These are phyloP conservation scores for Actinernus sp. DNA, from an alignment of 92 coral and sea anemone genomes.

Conservation along the genomic window DNA sequence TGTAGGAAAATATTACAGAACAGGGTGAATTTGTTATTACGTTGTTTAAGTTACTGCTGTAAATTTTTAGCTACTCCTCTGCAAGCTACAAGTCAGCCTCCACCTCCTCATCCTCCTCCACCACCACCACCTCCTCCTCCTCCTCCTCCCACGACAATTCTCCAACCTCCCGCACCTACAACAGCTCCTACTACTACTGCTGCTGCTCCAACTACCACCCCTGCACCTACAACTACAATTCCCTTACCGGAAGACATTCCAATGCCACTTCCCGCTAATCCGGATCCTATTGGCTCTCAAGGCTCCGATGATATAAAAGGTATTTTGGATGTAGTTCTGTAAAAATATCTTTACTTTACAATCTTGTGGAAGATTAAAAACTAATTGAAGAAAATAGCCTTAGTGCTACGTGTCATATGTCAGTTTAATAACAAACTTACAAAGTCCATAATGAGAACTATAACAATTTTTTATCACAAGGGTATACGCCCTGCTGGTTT, in stretches of 20 bases:
- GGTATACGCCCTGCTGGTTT: no score
- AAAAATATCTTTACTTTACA: no score
- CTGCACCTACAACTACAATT: constrained; percentile 20
- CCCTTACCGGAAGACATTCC: constrained; percentile 34
- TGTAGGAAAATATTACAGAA: no score
- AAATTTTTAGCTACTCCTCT: background rate
- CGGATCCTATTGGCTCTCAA: no score
- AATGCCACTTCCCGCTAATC: constrained; percentile 45
- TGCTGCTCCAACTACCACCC: constrained; percentile 27
- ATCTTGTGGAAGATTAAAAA: no score
- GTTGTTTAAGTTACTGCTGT: no score
- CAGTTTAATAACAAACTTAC: background rate
- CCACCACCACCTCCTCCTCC: constrained; percentile 19
- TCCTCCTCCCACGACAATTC: constrained; percentile 13
- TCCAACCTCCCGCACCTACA: constrained; percentile 9
- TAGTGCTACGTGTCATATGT: constrained; percentile 19
- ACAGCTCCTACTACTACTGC: no score
- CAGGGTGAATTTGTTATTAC: no score
- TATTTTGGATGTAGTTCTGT: no score
- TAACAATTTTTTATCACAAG: no score
- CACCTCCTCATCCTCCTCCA: constrained; percentile 14
- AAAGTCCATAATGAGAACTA: background rate
- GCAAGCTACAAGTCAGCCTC: background rate
- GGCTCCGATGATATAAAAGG: constrained; percentile 30
- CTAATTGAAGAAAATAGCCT: no score